Conservation (phyloP, 2,888 invertebrate genomes). For the Erebia palarica region DNA sequence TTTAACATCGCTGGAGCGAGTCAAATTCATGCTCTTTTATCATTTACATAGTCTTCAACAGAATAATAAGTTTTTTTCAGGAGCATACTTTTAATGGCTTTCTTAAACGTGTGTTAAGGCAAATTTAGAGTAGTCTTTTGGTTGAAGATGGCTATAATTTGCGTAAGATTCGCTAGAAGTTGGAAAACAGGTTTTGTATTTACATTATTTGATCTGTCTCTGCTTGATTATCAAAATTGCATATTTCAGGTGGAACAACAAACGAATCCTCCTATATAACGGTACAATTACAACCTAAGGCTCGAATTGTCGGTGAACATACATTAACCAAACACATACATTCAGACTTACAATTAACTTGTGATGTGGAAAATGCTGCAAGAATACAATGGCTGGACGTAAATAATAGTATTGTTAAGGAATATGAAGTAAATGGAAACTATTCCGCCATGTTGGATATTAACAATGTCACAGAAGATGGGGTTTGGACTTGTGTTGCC, state of each 20-base stretch:
- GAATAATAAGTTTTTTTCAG: too few relatives aligned
- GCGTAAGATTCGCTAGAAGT: too few relatives aligned
- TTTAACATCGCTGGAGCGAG: too few relatives aligned
- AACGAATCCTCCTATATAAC: constrained; percentile 54
- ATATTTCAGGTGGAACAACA: constrained; percentile 62
- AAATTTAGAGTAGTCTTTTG: too few relatives aligned
- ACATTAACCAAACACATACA: constrained; percentile 48
- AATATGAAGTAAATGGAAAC: constrained; percentile 45
- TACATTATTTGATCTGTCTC: too few relatives aligned
- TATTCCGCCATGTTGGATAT: constrained; percentile 53
- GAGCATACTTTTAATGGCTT: too few relatives aligned
- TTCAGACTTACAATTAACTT: constrained; percentile 54
- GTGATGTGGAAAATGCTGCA: constrained; percentile 58
- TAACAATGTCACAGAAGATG: constrained; percentile 54
- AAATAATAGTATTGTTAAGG: constrained; percentile 45
- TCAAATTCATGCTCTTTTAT: too few relatives aligned
- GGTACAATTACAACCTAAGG: constrained; percentile 54
- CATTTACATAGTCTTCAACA: too few relatives aligned
- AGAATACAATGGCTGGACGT: constrained; percentile 55
- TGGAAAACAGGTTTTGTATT: too few relatives aligned
- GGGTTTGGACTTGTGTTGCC: constrained; percentile 61
- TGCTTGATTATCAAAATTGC: too few relatives aligned
- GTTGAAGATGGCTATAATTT: too few relatives aligned
- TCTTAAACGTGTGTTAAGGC: too few relatives aligned
- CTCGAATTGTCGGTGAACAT: constrained; percentile 65